Evolutionary conservation across 2,888 invertebrate genomes (phyloP), one percentile per base, ranked within the genome.

Genomic region (Drosophila peninsularis): DNA sequence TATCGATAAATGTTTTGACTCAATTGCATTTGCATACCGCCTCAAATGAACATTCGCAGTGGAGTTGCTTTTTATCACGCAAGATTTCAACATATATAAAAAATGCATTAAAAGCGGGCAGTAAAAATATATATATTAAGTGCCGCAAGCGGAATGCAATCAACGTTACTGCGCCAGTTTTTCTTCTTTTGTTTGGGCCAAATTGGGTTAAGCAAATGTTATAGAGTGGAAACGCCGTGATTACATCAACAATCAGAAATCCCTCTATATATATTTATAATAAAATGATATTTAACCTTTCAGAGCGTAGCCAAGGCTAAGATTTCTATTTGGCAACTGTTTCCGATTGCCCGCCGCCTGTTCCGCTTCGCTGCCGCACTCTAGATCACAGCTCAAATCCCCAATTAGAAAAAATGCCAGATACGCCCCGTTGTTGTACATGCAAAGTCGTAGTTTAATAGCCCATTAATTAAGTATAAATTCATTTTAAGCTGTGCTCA

Each of bases 401-500:
- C 47, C 17, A 47, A 47, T 30, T 32, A 47, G 19, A 47, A 47
- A 32, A 30, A 13, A 64, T 63, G 72, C 63, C 63, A 71, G 83
- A 62, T 62, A 79, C 75, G 82, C 70, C 86, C 86, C 63, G 55
- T 37, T 27, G 62, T 49, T 67, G 55, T 62, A 39, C 54, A 62
- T 41, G 55, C 56, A 39, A 39, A 65, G 39, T 52, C 52, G 58
- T 63, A 42, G 60, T 76, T 83, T 80, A 70, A 70, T 80, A 66
- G 68, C 62, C 72, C 81, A 83, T 83, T 87, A 84, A 84, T 87
- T 83, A 78, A 69, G 53, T 49, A 72, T 47, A 68, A 72, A 68
- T 57, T 71, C 69, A 75, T 64, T 71, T 62, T 66, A 62, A 68
- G 56, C 52, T 47, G 74, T 87, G 87, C 66, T 80, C 61, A 87